Evolutionary conservation across 2,888 invertebrate species (phyloP).

Genomic region (Platypus cylindrus): DNA sequence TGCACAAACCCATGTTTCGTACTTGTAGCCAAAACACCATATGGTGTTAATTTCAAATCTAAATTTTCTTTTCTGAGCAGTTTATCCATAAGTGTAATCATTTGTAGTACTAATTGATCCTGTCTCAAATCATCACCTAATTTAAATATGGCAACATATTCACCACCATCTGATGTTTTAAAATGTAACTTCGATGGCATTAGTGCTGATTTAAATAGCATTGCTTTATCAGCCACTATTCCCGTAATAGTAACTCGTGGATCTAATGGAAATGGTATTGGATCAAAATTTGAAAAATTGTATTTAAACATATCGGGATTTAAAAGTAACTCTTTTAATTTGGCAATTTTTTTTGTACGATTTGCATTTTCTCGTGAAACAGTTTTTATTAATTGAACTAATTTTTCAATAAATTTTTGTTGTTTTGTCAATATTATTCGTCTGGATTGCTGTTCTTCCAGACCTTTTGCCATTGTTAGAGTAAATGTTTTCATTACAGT

Average conservation of each 20-base stretch:
- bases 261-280: constrained; percentile 89
- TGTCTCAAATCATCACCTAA: constrained; percentile 95
- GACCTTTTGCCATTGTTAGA: constrained; percentile 55
- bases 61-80: constrained; percentile 85
- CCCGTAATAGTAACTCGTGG: constrained; percentile 77
- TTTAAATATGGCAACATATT: constrained; percentile 94
- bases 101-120: constrained; percentile 94
- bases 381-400: constrained; percentile 76
- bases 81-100: constrained; percentile 97
- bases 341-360: constrained; percentile 82
- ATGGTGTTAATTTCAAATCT: constrained; percentile 92
- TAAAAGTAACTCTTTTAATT: constrained; percentile 69
- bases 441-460: constrained; percentile 57
- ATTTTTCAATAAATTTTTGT: constrained; percentile 80
- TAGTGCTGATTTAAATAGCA: constrained; percentile 88
- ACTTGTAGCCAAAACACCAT: constrained; percentile 89
- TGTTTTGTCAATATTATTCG: constrained; percentile 70
- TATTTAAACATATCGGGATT: constrained; percentile 72
- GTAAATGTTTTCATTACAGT: constrained; percentile 82
- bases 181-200: constrained; percentile 93
- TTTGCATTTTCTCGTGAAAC: constrained; percentile 86
- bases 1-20: constrained; percentile 94
- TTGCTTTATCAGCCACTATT: constrained; percentile 79
- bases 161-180: constrained; percentile 62
- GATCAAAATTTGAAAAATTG: constrained; percentile 82